A percentile compares a stretch with the other conserved stretches of the same genome.
Conservation (phyloP, 2,113 vertebrate genomes). For the Phaethornis superciliosus region DNA sequence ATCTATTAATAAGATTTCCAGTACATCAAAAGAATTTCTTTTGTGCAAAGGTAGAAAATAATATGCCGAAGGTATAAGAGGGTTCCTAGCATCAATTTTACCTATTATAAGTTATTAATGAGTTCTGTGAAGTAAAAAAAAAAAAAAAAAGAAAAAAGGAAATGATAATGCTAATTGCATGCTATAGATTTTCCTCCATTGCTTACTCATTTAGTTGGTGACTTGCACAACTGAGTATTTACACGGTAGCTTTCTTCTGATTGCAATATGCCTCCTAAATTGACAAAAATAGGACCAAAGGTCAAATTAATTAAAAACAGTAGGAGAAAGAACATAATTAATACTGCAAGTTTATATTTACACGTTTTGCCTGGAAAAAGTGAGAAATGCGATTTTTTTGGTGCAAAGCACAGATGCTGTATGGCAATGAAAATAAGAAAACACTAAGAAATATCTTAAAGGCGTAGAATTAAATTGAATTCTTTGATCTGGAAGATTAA, state of each 20-base stretch:
- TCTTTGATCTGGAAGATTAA: neutral
- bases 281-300: slow-evolving; percentile 49
- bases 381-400: neutral
- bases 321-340: slow-evolving; percentile 20
- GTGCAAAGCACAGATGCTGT: neutral
- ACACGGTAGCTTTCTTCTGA: slow-evolving; percentile 6
- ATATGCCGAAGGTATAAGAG: neutral
- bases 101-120: slow-evolving; percentile 56
- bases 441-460: neutral
- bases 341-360: neutral
- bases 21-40: slow-evolving; percentile 52
- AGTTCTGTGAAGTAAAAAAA: slow-evolving; percentile 24
- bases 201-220: slow-evolving; percentile 31
- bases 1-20: slow-evolving; percentile 60
- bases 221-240: slow-evolving; percentile 34
- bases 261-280: slow-evolving; percentile 14
- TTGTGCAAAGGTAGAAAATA: slow-evolving; percentile 23
- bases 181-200: slow-evolving; percentile 42
- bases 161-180: slow-evolving; percentile 41
- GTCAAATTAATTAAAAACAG: slow-evolving; percentile 62
- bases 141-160: neutral
- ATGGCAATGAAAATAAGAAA: neutral
- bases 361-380: neutral
- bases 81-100: slow-evolving; percentile 29
- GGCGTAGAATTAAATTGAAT: neutral